These are phyloP conservation scores for Rhopalosiphum maidis DNA, from an alignment of 1,140 invertebrate genomes.

Conservation along the genomic window DNA sequence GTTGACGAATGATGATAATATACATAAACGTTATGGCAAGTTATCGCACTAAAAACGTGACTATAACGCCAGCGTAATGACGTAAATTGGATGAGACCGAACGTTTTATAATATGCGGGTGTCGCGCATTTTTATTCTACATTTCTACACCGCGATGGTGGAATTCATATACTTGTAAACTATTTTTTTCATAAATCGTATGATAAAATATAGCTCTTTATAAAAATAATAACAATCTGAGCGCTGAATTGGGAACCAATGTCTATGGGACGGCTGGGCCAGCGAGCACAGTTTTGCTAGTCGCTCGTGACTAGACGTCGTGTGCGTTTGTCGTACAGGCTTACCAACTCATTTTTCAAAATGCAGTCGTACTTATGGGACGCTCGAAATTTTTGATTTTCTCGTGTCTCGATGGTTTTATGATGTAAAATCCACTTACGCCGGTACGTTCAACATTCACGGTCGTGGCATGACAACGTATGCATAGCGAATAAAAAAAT, in stretches of 20 bases:
- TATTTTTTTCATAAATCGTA: too few relatives aligned
- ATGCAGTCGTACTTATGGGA: not conserved
- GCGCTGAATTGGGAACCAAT: slow-evolving; percentile 21
- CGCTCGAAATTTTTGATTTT: not conserved
- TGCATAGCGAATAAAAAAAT: not conserved
- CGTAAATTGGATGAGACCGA: not conserved
- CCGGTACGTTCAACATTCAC: not conserved
- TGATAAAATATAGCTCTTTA: too few relatives aligned
- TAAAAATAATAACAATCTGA: not conserved
- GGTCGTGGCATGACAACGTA: not conserved
- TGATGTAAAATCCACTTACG: not conserved
- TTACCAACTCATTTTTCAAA: slow-evolving; percentile 1
- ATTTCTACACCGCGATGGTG: too few relatives aligned
- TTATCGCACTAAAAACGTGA: not conserved
- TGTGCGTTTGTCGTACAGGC: not conserved
- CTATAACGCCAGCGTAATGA: not conserved
- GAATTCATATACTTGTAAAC: too few relatives aligned
- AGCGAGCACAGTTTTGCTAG: not conserved
- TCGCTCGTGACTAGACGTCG: not conserved
- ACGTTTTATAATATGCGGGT: not conserved
- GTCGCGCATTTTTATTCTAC: too few relatives aligned
- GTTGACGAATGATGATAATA: too few relatives aligned
- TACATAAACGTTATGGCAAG: not conserved
- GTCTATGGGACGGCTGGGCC: not conserved
- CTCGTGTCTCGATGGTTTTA: not conserved